phyloP scores from a whole-genome alignment of 2,797 vertebrate species.

The Chloroceryle amazona region DNA sequence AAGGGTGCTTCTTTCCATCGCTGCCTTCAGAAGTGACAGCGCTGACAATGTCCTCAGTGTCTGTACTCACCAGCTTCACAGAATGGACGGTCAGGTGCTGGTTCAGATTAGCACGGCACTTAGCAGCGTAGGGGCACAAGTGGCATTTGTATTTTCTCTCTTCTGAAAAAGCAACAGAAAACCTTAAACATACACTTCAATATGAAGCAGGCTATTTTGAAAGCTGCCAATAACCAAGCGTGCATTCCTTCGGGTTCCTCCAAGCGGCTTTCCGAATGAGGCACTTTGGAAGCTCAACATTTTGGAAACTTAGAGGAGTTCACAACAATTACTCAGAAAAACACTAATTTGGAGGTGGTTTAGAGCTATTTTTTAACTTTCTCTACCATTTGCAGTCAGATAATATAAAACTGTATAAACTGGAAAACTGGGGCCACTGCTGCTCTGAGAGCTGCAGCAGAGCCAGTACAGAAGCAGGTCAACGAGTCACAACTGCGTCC shows the following conservation, averaged over 20 bases:
- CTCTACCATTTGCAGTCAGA: background rate
- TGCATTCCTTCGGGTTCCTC: background rate
- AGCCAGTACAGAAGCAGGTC: background rate
- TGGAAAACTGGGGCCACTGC: conserved; percentile 2
- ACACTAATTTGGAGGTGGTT: background rate
- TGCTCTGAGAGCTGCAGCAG: background rate
- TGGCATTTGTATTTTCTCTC: conserved; percentile 99
- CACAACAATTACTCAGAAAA: background rate
- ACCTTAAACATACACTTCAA: background rate
- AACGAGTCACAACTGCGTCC: background rate
- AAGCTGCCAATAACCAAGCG: background rate
- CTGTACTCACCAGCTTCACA: conserved; percentile 97
- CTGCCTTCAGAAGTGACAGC: conserved; percentile 90
- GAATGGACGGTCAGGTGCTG: conserved; percentile 99
- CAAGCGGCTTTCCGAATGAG: background rate
- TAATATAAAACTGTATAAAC: conserved; percentile 33
- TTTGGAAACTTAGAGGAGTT: background rate
- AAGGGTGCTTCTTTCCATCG: conserved; percentile 94
- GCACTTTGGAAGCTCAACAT: background rate
- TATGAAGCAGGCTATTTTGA: background rate
- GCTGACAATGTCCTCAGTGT: conserved; percentile 94
- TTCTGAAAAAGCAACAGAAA: conserved; percentile 82
- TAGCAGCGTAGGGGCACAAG: conserved; percentile 98
- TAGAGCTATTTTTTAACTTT: background rate
- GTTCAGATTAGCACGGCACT: conserved; percentile 99